These are phyloP conservation scores for Paratilapia polleni DNA, from an alignment of 2,113 vertebrate genomes.

Conservation along the genomic window DNA sequence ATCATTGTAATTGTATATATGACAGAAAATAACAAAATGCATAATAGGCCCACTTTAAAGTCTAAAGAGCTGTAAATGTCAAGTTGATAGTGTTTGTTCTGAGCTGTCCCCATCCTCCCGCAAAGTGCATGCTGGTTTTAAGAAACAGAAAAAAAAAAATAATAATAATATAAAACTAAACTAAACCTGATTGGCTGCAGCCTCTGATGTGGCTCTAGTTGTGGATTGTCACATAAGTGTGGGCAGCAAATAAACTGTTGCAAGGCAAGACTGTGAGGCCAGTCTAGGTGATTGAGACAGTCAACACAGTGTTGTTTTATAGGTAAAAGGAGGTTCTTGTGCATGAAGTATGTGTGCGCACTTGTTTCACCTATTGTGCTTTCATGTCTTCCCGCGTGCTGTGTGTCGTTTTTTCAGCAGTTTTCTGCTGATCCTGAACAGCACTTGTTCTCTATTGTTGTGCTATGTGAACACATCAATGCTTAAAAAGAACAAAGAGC, in stretches of 20 bases:
- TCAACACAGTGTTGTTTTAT: conserved; percentile 14
- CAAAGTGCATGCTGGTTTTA: conserved; percentile 6
- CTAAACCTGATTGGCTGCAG: conserved; percentile 27
- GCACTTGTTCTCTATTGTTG: conserved; percentile 25
- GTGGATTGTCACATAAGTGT: conserved; percentile 34
- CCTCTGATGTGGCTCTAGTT: neutral
- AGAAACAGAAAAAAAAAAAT: neutral
- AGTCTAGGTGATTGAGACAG: conserved; percentile 33
- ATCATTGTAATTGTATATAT: neutral
- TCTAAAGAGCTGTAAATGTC: neutral
- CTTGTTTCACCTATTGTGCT: conserved; percentile 13
- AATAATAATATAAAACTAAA: conserved; percentile 9
- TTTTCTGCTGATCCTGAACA: conserved; percentile 34
- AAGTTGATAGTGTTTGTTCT: neutral
- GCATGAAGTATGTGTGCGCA: neutral
- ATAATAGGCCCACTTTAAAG: neutral
- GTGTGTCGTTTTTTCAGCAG: conserved; percentile 5
- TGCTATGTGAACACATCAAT: conserved; percentile 9
- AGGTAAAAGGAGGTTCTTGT: neutral
- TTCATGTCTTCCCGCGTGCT: neutral
- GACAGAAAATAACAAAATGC: neutral
- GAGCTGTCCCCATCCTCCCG: neutral
- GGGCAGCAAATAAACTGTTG: conserved; percentile 34
- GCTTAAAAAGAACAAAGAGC: conserved; percentile 41
- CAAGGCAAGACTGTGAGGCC: conserved; percentile 21